Evolutionary conservation across 2,113 vertebrate genomes (phyloP), one percentile per base, ranked within the genome.

Genomic region (Coracopsis vasa): DNA sequence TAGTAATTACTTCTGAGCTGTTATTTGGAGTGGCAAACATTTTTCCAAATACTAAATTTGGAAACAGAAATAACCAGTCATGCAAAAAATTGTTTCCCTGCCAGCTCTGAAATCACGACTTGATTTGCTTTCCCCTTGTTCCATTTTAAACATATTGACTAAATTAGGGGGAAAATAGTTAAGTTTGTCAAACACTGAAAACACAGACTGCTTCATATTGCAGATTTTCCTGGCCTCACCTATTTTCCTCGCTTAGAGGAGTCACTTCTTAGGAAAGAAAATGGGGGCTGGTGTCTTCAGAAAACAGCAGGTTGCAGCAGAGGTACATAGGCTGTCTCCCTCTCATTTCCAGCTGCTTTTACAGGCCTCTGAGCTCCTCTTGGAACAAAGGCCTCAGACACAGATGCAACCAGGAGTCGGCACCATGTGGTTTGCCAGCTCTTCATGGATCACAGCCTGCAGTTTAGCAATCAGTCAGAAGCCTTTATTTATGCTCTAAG

Each of bases 301-400:
- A 72, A 73, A 24, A 1, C 65, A 91, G 94, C 6, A 84, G 77
- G 65, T 41, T 81, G 65, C 61, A 88, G 80, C 61, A 72, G 86
- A 92, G 85, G 90, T 95, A 82, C 51, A 37, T 37, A 50, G 53
- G 31, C 84, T 73, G 53, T 78, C n/a, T 88, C 87, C 53, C 81
- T 75, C 71, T 50, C 2, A 1, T 37, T 71, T 93, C 85, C 96
- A 96, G 94, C 88, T 92, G 90, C 91, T 94, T 93, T 93, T 79
- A 16, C 83, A 95, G 75, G 56, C 80, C 92, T 69, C 72, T 0
- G 4, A 74, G 75, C 42, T 81, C 66, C 41, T 67, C 80, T 51
- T 77, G 82, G 87, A 96, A 96, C 96, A 96, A 95, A 95, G 91
- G 86, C 92, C 80, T 78, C 94, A 84, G 94, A 92, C 84, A 86